phyloP scores from a whole-genome alignment of 2,797 vertebrate genomes.

The Gymnocypris eckloni region DNA sequence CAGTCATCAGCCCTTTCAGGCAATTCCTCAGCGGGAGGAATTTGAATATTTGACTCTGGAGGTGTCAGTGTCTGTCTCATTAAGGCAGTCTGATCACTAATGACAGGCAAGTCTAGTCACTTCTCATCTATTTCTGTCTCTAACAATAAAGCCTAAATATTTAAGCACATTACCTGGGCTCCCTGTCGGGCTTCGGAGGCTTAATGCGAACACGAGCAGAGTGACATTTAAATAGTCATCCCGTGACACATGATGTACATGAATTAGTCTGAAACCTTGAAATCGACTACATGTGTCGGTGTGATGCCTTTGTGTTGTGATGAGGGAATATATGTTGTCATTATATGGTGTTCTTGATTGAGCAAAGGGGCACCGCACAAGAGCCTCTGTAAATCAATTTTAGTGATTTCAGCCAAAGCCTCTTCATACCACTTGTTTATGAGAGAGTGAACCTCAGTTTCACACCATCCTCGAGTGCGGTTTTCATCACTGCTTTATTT shows the following conservation, averaged over 20 bases:
- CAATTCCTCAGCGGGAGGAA: conserved; percentile 38
- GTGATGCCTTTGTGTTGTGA: conserved; percentile 7
- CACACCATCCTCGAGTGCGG: conserved; percentile 33
- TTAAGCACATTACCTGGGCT: conserved; percentile 61
- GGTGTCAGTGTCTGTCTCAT: conserved; percentile 55
- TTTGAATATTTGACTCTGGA: conserved; percentile 42
- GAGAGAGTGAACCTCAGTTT: conserved; percentile 38
- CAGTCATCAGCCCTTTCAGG: conserved; percentile 28
- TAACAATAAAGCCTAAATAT: conserved; percentile 53
- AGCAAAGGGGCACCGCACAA: neutral
- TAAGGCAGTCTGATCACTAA: conserved; percentile 57
- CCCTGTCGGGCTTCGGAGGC: conserved; percentile 27
- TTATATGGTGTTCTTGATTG: conserved; percentile 33
- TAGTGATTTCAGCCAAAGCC: conserved; percentile 41
- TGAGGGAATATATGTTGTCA: conserved; percentile 11
- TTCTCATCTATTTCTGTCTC: conserved; percentile 53
- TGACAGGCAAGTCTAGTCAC: conserved; percentile 53
- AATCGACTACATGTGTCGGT: conserved; percentile 1
- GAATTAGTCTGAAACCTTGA: conserved; percentile 38
- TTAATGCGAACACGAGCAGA: conserved; percentile 36
- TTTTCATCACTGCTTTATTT: conserved; percentile 60
- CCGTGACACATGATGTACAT: conserved; percentile 26
- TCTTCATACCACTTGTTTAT: conserved; percentile 45
- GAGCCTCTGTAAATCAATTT: conserved; percentile 40
- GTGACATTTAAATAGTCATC: conserved; percentile 51